Conservation (phyloP, 2,113 vertebrate genomes). For the Callaeas wilsoni region DNA sequence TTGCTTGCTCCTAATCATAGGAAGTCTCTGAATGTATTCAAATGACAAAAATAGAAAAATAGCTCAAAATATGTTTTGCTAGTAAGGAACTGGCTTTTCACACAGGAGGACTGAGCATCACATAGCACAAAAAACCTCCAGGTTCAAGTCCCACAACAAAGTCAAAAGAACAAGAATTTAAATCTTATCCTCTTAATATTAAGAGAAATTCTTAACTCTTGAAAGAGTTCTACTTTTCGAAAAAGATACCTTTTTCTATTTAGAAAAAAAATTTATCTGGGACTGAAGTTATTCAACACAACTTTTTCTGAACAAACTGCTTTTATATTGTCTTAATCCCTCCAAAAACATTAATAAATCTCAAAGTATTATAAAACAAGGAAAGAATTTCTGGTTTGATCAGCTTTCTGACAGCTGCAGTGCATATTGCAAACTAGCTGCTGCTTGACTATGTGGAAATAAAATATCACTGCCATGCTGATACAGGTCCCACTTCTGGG, state of each 20-base stretch:
- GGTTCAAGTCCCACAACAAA: background rate
- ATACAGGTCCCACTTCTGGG: background rate
- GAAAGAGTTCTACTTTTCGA: background rate
- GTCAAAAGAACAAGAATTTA: background rate
- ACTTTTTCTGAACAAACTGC: background rate
- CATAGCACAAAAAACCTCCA: background rate
- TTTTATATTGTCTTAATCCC: background rate
- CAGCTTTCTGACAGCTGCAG: background rate
- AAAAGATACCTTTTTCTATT: background rate
- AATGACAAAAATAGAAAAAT: background rate
- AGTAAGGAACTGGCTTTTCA: background rate
- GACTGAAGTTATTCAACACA: background rate
- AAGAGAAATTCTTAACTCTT: background rate
- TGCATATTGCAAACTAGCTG: background rate
- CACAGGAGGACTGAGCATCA: background rate
- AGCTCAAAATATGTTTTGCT: background rate
- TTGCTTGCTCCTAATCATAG: background rate
- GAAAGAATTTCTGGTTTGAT: background rate
- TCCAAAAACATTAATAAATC: background rate
- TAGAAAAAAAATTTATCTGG: background rate
- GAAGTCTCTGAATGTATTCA: background rate
- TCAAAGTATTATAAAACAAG: background rate
- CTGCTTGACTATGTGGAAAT: background rate
- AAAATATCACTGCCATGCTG: background rate
- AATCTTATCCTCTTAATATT: background rate